Conservation (phyloP, 2,113 vertebrate species). For the Serilophus lunatus region DNA sequence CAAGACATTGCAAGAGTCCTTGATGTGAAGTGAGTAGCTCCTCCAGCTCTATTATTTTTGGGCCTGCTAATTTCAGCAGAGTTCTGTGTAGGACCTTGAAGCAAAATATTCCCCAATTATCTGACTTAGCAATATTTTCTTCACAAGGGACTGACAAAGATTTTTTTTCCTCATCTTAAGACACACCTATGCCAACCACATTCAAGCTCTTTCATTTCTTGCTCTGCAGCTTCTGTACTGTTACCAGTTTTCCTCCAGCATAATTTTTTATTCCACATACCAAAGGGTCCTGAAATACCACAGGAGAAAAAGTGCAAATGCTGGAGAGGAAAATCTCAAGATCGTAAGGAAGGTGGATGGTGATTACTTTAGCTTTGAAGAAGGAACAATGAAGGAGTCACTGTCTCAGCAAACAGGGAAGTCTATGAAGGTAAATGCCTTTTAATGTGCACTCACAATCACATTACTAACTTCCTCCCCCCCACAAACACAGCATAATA, state of each 20-base stretch:
- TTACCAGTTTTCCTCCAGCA: not conserved
- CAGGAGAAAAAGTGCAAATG: not conserved
- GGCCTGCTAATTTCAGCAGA: not conserved
- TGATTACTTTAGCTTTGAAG: not conserved
- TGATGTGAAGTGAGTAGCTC: not conserved
- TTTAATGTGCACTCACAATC: not conserved
- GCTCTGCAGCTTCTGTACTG: not conserved
- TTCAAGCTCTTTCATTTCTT: not conserved
- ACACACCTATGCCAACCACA: not conserved
- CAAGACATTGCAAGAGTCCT: not conserved
- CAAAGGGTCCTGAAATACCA: not conserved
- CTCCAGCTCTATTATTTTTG: not conserved
- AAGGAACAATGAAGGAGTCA: not conserved
- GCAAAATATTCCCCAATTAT: not conserved
- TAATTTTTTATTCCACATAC: not conserved
- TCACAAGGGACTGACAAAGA: not conserved
- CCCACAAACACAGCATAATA: not conserved
- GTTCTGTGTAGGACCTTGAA: not conserved
- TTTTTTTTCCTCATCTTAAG: not conserved
- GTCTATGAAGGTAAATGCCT: not conserved
- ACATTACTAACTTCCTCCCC: not conserved
- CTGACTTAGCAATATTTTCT: not conserved
- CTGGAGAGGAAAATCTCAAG: not conserved
- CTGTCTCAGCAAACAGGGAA: not conserved
- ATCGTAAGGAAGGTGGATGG: not conserved